Evolutionary conservation across 2,797 vertebrate species (phyloP), one percentile per base, ranked within the genome.

Genomic region (Hydrocynus forskahlii): DNA sequence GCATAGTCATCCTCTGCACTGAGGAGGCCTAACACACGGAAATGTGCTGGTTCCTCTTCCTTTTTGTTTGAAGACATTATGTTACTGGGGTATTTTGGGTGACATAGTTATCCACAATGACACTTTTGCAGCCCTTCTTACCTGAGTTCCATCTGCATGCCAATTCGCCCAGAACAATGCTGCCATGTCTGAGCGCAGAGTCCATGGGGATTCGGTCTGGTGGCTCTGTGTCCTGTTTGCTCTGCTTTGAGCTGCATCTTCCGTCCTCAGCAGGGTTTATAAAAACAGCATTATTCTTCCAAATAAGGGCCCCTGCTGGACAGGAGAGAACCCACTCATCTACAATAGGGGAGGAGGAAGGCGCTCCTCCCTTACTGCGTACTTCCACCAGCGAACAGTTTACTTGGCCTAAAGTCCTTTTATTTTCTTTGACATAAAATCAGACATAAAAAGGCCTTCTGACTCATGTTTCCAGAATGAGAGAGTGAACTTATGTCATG

Each of bases 261-360:
- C 76, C 52, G 8, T 16, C 14, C 86, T 74, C 83, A 85, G 76
- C 76, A 75, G 83, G 81, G 69, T 78, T 85, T 73, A 78, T 71
- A 23, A 60, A 67, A 71, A 81, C 72, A 79, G 23, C 50, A 78
- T 81, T 81, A 81, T 81, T 85, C 57, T 73, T 45, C 29, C 63
- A 76, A 77, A 80, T 78, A 62, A 66, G 63, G 70, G 57, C 72
- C 66, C 57, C 38, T 50, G 71, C 45, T 38, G 64, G 29, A 77
- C 79, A 64, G 59, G 82, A 82, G 63, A 81, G 50, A 64, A 7
- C 45, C 19, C 72, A 63, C 57, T 74, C 50, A 59, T 29, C 76
- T 80, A 87, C 84, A 87, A 86, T 87, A 77, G 79, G 81, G 71
- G 19, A 45, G 19, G 23, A 77, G 72, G 82, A 83, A 23, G 45